These are phyloP conservation scores for Setophaga coronata DNA, from an alignment of 2,113 vertebrate genomes.

Conservation along the genomic window DNA sequence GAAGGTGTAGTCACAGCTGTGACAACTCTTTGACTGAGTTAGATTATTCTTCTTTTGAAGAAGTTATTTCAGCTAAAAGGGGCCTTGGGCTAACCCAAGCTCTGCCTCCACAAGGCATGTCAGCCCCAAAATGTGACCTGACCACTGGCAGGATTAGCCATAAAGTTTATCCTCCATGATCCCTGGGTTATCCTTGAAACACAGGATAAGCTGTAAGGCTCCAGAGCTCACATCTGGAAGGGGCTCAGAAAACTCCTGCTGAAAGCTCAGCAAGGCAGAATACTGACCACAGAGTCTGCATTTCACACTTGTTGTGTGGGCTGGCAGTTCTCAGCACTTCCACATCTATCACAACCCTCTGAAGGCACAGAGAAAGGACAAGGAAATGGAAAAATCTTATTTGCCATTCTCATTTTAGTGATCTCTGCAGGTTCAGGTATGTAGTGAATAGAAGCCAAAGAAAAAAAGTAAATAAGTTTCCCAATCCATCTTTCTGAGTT, in stretches of 20 bases:
- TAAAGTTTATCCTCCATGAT: neutral
- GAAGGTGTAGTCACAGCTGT: neutral
- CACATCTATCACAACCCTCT: neutral
- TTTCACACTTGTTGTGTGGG: neutral
- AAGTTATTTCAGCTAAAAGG: neutral
- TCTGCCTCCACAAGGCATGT: accelerated
- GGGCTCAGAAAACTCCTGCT: neutral
- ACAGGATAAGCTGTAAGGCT: neutral
- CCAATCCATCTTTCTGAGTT: neutral
- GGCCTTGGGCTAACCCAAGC: neutral
- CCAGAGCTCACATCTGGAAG: neutral
- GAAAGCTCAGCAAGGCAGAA: neutral
- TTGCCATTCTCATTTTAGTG: neutral
- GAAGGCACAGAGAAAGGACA: neutral
- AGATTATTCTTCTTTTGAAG: neutral
- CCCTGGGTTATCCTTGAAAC: neutral
- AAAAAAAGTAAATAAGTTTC: neutral
- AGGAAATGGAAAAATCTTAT: neutral
- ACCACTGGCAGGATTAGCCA: neutral
- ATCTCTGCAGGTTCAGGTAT: neutral
- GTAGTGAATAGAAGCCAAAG: neutral
- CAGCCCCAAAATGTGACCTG: neutral
- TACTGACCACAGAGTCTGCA: accelerated
- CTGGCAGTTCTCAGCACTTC: neutral
- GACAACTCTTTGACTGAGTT: neutral